Conservation (phyloP, 2,113 vertebrate genomes). For the Siniperca knerii region DNA sequence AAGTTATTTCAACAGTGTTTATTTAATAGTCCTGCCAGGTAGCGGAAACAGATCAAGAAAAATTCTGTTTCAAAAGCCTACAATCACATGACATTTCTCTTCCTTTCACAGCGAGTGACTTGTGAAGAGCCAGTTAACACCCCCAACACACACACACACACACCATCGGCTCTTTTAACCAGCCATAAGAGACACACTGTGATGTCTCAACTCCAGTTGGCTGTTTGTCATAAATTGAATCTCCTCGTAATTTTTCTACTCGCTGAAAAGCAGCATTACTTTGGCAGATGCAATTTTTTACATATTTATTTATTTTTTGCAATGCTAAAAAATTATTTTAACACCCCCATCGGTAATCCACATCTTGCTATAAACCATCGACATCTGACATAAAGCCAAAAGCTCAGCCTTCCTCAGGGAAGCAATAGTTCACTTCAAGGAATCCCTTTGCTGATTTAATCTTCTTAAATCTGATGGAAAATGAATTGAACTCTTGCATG, state of each 20-base stretch:
- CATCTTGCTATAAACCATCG: conserved; percentile 6
- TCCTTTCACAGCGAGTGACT: conserved; percentile 28
- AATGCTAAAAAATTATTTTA: background rate
- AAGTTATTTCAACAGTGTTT: conserved; percentile 41
- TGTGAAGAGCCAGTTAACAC: conserved; percentile 27
- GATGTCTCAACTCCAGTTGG: conserved; percentile 41
- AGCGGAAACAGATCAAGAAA: conserved; percentile 45
- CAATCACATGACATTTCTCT: conserved; percentile 41
- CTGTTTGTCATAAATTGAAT: conserved; percentile 51
- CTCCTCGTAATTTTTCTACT: conserved; percentile 19
- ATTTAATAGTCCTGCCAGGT: conserved; percentile 59
- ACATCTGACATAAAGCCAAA: conserved; percentile 18
- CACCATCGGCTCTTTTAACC: conserved; percentile 7
- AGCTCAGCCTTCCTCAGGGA: conserved; percentile 29
- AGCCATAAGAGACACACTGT: conserved; percentile 36
- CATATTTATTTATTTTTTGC: conserved; percentile 3
- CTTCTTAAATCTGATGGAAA: conserved; percentile 40
- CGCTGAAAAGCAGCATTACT: conserved; percentile 18
- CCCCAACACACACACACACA: background rate
- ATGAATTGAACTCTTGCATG: conserved; percentile 25
- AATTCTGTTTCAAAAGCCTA: conserved; percentile 58
- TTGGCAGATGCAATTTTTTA: conserved; percentile 15
- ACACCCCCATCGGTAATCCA: background rate
- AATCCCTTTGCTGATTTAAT: conserved; percentile 42
- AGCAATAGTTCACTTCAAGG: conserved; percentile 38